These are phyloP conservation scores for Pogonocherus hispidulus DNA, from an alignment of 2,888 invertebrate species.

Conservation along the genomic window DNA sequence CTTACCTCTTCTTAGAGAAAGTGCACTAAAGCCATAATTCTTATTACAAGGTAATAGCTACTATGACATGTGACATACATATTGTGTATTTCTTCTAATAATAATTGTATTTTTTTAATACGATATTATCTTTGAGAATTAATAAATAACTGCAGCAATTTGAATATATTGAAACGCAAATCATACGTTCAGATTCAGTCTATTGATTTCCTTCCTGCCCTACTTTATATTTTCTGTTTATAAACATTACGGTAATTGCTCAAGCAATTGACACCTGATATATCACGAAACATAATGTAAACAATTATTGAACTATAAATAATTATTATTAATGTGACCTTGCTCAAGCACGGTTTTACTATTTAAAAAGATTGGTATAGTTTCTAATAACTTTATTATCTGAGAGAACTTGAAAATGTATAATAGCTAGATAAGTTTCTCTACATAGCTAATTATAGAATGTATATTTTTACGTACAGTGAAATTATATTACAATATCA, in stretches of 20 bases:
- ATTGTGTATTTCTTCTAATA: no score
- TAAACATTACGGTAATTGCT: neutral
- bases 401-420: constrained; percentile 11
- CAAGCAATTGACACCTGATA: constrained; percentile 25
- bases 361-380: constrained; percentile 21
- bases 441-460: constrained; percentile 1
- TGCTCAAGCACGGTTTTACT: constrained; percentile 25
- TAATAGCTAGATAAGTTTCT: neutral
- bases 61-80: no score
- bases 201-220: neutral
- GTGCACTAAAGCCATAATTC: no score
- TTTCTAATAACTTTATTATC: constrained; percentile 23
- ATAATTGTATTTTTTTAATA: no score
- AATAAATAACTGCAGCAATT: no score
- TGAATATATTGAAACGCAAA: no score
- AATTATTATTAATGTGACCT: constrained; percentile 29
- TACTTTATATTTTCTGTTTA: neutral
- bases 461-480: neutral
- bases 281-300: constrained; percentile 30
- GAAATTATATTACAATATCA: neutral
- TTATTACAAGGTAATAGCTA: no score
- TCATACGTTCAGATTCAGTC: no score
- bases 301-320: constrained; percentile 31
- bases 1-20: no score
- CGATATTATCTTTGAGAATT: no score